Percentiles rank a stretch among this genome's conserved stretches.
Evolutionary conservation across 2,888 invertebrate species (phyloP).

Genomic region (Germaria angustata): DNA sequence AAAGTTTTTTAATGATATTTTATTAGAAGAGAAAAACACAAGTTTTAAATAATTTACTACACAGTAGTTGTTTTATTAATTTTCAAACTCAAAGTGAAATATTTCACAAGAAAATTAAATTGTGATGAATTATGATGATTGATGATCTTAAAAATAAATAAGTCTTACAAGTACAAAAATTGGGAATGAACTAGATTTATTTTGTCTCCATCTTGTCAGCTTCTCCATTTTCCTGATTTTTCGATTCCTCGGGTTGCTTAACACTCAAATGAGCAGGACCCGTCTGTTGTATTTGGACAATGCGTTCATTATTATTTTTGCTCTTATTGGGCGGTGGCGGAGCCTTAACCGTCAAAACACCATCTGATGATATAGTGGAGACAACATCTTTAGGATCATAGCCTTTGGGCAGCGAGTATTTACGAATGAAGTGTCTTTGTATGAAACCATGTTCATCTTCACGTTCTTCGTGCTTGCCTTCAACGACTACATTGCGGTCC

Average conservation of each 20-base stretch:
- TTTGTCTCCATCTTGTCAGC: conserved; percentile 35
- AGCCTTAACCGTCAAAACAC: conserved; percentile 86
- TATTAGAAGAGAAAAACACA: too few species aligned
- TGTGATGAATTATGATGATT: too few species aligned
- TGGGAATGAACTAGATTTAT: neutral
- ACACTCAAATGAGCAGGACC: conserved; percentile 81
- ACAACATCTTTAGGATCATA: conserved; percentile 87
- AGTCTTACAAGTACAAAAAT: too few species aligned
- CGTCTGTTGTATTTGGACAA: conserved; percentile 83
- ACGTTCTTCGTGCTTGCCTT: conserved; percentile 89
- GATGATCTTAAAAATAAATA: too few species aligned
- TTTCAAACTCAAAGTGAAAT: too few species aligned
- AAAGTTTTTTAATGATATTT: too few species aligned
- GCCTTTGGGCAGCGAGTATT: conserved; percentile 87
- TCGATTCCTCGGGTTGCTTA: conserved; percentile 70
- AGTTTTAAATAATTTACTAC: too few species aligned
- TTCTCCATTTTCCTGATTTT: conserved; percentile 9
- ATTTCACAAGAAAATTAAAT: too few species aligned
- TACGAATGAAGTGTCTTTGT: conserved; percentile 87
- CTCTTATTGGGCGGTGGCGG: conserved; percentile 82
- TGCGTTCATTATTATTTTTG: conserved; percentile 77
- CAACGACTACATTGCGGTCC: conserved; percentile 86
- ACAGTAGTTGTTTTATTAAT: too few species aligned
- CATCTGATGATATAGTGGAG: conserved; percentile 88
- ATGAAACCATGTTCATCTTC: conserved; percentile 87